Conservation (phyloP, 2,797 vertebrate genomes). For the Miichthys miiuy region DNA sequence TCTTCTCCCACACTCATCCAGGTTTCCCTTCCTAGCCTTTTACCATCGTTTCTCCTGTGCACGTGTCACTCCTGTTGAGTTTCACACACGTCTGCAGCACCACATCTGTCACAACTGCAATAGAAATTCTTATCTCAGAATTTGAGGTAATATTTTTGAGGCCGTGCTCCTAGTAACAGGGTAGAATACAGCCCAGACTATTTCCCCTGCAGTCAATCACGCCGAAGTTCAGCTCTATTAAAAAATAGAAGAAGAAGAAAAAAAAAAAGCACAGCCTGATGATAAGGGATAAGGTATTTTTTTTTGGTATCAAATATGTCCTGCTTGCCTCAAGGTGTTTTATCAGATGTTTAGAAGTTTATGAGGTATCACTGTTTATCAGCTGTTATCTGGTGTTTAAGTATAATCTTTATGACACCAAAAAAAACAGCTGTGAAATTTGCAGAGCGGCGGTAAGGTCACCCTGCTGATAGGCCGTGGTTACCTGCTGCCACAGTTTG, state of each 20-base stretch:
- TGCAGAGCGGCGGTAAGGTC: conserved; percentile 64
- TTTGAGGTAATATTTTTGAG: conserved; percentile 41
- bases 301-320: conserved; percentile 51
- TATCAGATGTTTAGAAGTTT: conserved; percentile 70
- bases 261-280: conserved; percentile 43
- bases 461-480: conserved; percentile 53
- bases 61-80: conserved; percentile 13
- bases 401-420: conserved; percentile 71
- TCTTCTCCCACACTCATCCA: conserved; percentile 9
- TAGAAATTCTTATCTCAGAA: conserved; percentile 57
- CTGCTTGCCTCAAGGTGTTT: conserved; percentile 35
- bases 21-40: background rate
- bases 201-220: conserved; percentile 67
- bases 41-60: background rate
- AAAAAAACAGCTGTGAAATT: conserved; percentile 72
- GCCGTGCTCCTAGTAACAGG: conserved; percentile 27
- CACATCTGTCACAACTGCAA: conserved; percentile 51
- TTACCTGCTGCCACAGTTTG: conserved; percentile 41
- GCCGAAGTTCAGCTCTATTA: conserved; percentile 57
- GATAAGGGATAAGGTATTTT: conserved; percentile 40
- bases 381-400: conserved; percentile 68
- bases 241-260: conserved; percentile 28
- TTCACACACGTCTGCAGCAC: background rate
- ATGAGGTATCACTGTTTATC: conserved; percentile 73
- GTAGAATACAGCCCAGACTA: conserved; percentile 28